Evolutionary conservation across 2,113 vertebrate species (phyloP).

Genomic region (Aptenodytes patagonicus): DNA sequence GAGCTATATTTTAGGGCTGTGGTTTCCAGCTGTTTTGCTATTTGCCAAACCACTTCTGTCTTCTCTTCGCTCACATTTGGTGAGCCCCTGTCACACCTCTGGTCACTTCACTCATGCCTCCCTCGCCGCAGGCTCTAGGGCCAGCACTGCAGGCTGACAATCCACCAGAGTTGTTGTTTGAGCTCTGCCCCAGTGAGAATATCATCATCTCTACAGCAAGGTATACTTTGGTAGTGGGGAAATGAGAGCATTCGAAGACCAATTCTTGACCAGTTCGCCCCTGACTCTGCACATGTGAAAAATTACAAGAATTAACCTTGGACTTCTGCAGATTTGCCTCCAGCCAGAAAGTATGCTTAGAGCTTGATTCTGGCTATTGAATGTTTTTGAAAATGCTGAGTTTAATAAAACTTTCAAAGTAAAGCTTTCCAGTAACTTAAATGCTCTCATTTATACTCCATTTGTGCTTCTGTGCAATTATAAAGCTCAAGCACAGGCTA

Average conservation of each 20-base stretch:
- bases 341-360: background rate
- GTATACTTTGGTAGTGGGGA: background rate
- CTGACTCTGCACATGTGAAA: background rate
- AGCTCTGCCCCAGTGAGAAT: background rate
- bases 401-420: background rate
- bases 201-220: background rate
- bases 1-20: background rate
- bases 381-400: background rate
- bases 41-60: background rate
- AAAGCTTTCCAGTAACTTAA: background rate
- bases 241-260: background rate
- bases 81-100: background rate
- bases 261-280: background rate
- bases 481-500: background rate
- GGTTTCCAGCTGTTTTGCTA: background rate
- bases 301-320: background rate
- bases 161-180: background rate
- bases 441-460: background rate
- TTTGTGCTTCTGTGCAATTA: background rate
- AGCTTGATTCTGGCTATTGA: background rate
- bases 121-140: background rate
- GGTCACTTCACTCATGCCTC: accelerated
- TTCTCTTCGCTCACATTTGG: accelerated
- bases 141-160: background rate
- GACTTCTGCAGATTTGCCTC: background rate